These are phyloP conservation scores for Aleiodes testaceus DNA, from an alignment of 2,888 invertebrate genomes.

Conservation along the genomic window DNA sequence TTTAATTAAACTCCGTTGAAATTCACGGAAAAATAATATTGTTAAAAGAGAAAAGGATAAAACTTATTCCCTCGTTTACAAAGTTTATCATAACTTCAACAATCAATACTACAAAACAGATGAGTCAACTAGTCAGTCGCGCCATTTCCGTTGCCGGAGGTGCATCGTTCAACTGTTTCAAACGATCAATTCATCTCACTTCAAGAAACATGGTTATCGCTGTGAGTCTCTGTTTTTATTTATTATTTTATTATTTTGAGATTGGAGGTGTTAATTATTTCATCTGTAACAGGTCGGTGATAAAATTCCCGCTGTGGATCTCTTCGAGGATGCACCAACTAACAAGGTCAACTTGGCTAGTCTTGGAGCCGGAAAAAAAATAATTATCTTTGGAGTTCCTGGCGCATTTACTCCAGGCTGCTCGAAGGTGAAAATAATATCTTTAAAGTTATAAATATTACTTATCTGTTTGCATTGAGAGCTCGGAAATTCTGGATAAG, in stretches of 20 bases:
- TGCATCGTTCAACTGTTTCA: slow-evolving; percentile 55
- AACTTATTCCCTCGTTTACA: neutral
- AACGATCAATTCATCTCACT: slow-evolving; percentile 60
- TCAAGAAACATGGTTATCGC: slow-evolving; percentile 67
- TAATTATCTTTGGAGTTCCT: slow-evolving; percentile 92
- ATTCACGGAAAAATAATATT: slow-evolving; percentile 5
- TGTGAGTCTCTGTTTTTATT: slow-evolving; percentile 57
- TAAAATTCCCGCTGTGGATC: slow-evolving; percentile 83
- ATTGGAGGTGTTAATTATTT: neutral
- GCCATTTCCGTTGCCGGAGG: slow-evolving; percentile 56
- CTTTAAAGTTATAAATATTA: neutral
- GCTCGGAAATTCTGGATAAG: too few species aligned
- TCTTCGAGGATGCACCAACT: slow-evolving; percentile 89
- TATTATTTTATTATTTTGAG: neutral
- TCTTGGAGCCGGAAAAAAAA: slow-evolving; percentile 84
- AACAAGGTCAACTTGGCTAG: slow-evolving; percentile 88
- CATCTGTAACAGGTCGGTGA: slow-evolving; percentile 83
- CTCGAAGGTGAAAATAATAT: slow-evolving; percentile 78
- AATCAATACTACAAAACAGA: slow-evolving; percentile 48
- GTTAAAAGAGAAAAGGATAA: neutral
- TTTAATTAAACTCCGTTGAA: neutral
- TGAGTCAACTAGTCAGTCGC: slow-evolving; percentile 61
- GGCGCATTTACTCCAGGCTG: slow-evolving; percentile 97
- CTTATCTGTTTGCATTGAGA: neutral
- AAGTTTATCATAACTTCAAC: slow-evolving; percentile 15